Evolutionary conservation across 2,888 invertebrate genomes (phyloP).

Genomic region (Drosophila siamana): DNA sequence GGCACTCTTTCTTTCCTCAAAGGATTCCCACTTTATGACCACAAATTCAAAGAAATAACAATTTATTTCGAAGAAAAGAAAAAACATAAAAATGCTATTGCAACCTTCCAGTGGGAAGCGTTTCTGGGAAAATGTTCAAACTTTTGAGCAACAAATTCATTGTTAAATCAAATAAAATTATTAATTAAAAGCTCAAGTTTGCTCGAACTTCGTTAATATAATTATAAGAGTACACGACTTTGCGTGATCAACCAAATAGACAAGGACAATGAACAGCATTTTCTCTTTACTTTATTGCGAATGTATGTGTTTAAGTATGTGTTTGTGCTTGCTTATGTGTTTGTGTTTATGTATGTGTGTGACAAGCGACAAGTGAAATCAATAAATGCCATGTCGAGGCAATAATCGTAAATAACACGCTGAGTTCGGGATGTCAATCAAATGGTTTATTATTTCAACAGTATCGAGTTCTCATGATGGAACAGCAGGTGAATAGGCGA

Average conservation of each 20-base stretch:
- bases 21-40: constrained; percentile 1
- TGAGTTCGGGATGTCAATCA: constrained; percentile 63
- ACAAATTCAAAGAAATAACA: constrained; percentile 2
- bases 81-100: not conserved
- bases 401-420: constrained; percentile 73
- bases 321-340: constrained; percentile 21
- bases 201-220: constrained; percentile 11
- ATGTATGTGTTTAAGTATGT: constrained; percentile 4
- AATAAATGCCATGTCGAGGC: constrained; percentile 62
- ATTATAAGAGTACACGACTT: constrained; percentile 23
- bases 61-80: not conserved
- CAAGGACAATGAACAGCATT: constrained; percentile 32
- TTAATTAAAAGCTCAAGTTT: constrained; percentile 16
- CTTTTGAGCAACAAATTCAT: constrained; percentile 1
- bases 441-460: constrained; percentile 68
- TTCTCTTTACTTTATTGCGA: constrained; percentile 11
- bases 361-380: constrained; percentile 46
- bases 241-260: constrained; percentile 36
- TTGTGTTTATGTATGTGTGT: constrained; percentile 30
- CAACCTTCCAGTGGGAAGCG: not conserved
- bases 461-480: constrained; percentile 15
- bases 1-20: not conserved
- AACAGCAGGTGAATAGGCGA: constrained; percentile 17
- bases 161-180: constrained; percentile 14
- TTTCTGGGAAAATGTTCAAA: not conserved